phyloP scores from a whole-genome alignment of 2,797 vertebrate genomes.

The Vespertilio murinus region DNA sequence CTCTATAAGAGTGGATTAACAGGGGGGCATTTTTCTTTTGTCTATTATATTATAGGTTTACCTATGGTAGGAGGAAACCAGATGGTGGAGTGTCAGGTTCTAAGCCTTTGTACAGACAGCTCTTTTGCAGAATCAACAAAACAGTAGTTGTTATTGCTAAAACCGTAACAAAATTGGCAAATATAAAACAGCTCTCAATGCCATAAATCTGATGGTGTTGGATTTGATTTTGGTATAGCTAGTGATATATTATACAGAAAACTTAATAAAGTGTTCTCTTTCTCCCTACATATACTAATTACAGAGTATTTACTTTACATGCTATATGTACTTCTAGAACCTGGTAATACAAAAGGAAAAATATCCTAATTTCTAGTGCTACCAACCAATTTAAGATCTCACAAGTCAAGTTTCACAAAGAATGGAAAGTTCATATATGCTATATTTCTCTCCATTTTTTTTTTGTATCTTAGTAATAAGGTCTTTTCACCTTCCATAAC shows the following conservation, averaged over 20 bases:
- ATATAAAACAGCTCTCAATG: background rate
- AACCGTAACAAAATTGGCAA: constrained; percentile 12
- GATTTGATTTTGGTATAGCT: background rate
- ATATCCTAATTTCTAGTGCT: constrained; percentile 10
- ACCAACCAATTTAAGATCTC: constrained; percentile 2
- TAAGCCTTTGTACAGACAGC: background rate
- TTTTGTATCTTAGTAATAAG: constrained; percentile 17
- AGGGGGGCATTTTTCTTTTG: constrained; percentile 26
- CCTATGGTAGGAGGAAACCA: constrained; percentile 17
- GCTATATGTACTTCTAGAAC: background rate
- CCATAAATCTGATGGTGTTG: background rate
- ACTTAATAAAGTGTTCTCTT: background rate
- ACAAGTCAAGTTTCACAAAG: constrained; percentile 19
- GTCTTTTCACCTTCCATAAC: constrained; percentile 14
- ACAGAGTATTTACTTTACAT: background rate
- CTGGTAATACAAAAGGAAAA: background rate
- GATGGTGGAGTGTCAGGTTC: constrained; percentile 14
- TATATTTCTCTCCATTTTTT: background rate
- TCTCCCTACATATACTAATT: background rate
- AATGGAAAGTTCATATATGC: constrained; percentile 1
- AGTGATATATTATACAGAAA: background rate
- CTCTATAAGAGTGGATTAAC: background rate
- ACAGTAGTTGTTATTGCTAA: background rate
- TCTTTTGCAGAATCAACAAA: constrained; percentile 28
- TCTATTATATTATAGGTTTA: constrained; percentile 24